phyloP scores from a whole-genome alignment of 1,140 invertebrate species.

The Adoxophyes honmai region DNA sequence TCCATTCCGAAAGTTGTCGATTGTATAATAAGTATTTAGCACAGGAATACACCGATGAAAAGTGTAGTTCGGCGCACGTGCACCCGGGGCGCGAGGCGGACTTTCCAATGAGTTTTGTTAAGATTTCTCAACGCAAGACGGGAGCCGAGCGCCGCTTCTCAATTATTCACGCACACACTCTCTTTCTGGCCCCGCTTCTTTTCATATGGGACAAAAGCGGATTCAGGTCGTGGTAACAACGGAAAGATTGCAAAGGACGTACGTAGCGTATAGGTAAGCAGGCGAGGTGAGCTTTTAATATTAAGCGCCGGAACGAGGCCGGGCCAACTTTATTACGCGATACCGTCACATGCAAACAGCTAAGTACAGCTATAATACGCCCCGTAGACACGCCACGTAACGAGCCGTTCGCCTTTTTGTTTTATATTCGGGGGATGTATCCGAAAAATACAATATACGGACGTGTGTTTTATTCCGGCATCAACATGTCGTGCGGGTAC shows the following conservation, averaged over 20 bases:
- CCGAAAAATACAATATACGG: neutral
- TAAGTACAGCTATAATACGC: conserved; percentile 34
- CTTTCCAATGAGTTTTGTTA: conserved; percentile 59
- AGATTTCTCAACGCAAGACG: conserved; percentile 45
- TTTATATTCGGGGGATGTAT: conserved; percentile 15
- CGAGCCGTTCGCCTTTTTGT: conserved; percentile 18
- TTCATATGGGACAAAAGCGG: conserved; percentile 41
- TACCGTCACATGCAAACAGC: conserved; percentile 16
- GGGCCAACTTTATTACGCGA: conserved; percentile 15
- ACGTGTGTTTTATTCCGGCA: conserved; percentile 15
- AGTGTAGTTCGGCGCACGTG: neutral
- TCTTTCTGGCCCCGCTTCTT: conserved; percentile 57
- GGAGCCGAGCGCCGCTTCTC: conserved; percentile 42
- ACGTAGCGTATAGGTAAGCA: conserved; percentile 6
- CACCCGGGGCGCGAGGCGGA: neutral
- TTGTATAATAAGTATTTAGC: no score
- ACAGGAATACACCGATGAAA: no score
- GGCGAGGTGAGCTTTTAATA: conserved; percentile 19
- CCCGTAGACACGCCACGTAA: conserved; percentile 17
- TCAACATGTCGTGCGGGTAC: conserved; percentile 2
- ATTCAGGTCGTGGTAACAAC: conserved; percentile 23
- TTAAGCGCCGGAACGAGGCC: conserved; percentile 16
- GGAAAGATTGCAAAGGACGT: conserved; percentile 21
- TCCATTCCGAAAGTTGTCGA: no score
- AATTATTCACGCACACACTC: conserved; percentile 68